Conservation (phyloP, 2,113 vertebrate genomes). For the Rattus norvegicus region GRCr8 NC_086024.1:106525501-106526000, state of each 20-base stretch:
- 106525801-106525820: neutral
- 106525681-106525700: neutral
- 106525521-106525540: too few relatives aligned
- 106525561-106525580: neutral
- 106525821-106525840: neutral
- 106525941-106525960: neutral
- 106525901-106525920: neutral
- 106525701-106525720: neutral
- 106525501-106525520: too few relatives aligned
- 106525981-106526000: neutral
- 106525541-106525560: neutral
- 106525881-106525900: neutral
- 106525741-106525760: neutral
- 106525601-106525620: too few relatives aligned
- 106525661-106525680: neutral
- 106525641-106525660: neutral
- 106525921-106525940: neutral
- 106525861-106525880: neutral
- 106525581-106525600: neutral
- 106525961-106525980: neutral
- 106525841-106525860: neutral
- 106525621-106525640: too few relatives aligned
- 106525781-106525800: neutral
- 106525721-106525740: neutral
- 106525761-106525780: neutral